Evolutionary conservation across 2,888 invertebrate species (phyloP), one percentile per base, ranked within the genome.

Genomic region (Rotaria sp.): DNA sequence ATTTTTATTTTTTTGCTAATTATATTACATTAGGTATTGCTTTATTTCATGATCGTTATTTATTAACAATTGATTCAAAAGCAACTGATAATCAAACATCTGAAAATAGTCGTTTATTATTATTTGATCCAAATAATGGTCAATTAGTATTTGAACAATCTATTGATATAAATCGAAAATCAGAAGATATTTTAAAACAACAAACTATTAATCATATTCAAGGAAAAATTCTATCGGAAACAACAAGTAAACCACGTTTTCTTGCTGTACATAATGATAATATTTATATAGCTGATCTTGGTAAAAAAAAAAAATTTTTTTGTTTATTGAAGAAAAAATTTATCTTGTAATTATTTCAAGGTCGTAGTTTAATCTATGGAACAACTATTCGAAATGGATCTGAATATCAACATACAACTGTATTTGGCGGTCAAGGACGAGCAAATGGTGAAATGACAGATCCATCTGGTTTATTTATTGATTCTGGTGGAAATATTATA

Each of bases 271-370:
- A 88, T 24, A 87, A 88, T 24, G 88, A 88, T 59, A 87, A 86
- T 24, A 87, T 90, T 5, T 87, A 89, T 84, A 89, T 89, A 86
- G 89, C 89, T 87, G 89, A 90, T 87, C 84, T 90, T 85, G 90
- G 90, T 90, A 80, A 45, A n/a, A 10, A n/a, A 67, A 2, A 24
- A 52, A 52, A 52, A 21, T 24, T 52, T 5, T 52, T 24, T 4
- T 5, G 4, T 5, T 50, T 15, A 50, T 15, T 13, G 1, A 15
- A 52, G 21, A 52, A 24, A 24, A 5, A 52, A 48, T 2, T 48
- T 15, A 15, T 48, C 10, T 52, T 52, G 4, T 5, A 1, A 24
- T 35, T 38, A 45, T 80, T 80, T 45, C 3, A 5, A 80, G 80
- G 80, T 45, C 84, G 88, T 26, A 89, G 89, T 86, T 85, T 86